Conservation (phyloP, 2,888 invertebrate genomes). For the Ophion slaviceki region DNA sequence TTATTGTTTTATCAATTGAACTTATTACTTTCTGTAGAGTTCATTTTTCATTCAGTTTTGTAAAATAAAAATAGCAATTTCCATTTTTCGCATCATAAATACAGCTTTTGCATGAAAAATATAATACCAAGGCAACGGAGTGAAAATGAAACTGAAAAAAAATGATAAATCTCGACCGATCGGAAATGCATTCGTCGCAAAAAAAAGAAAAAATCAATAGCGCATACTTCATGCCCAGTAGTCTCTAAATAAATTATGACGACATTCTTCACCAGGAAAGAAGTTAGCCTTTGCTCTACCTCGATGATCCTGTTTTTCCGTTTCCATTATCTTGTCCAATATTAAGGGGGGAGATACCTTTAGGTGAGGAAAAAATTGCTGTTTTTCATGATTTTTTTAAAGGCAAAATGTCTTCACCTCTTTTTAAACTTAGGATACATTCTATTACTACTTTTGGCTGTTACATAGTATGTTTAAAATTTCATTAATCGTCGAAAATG, state of each 20-base stretch:
- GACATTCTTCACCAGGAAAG: conserved; percentile 32
- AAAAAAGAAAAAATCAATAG: background rate
- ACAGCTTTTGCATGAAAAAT: background rate
- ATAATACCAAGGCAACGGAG: background rate
- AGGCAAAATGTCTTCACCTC: too few species aligned
- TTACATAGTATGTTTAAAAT: too few species aligned
- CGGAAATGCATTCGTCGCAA: conserved; percentile 1
- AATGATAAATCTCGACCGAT: background rate
- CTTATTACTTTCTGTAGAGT: background rate
- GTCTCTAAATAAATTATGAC: conserved; percentile 44
- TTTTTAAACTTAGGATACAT: too few species aligned
- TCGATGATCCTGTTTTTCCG: conserved; percentile 30
- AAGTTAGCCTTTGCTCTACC: conserved; percentile 25
- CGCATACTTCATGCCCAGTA: conserved; percentile 9
- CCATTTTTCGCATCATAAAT: background rate
- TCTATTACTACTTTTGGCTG: too few species aligned
- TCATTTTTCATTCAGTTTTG: background rate
- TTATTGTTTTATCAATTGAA: background rate
- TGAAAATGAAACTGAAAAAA: background rate
- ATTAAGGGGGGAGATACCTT: too few species aligned
- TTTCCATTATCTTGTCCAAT: background rate
- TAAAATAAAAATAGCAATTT: background rate
- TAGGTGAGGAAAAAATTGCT: too few species aligned
- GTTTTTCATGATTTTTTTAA: too few species aligned
- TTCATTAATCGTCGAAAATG: too few species aligned